These are phyloP conservation scores for Orycteropus afer DNA, from an alignment of 2,113 vertebrate genomes.

Conservation along the genomic window DNA sequence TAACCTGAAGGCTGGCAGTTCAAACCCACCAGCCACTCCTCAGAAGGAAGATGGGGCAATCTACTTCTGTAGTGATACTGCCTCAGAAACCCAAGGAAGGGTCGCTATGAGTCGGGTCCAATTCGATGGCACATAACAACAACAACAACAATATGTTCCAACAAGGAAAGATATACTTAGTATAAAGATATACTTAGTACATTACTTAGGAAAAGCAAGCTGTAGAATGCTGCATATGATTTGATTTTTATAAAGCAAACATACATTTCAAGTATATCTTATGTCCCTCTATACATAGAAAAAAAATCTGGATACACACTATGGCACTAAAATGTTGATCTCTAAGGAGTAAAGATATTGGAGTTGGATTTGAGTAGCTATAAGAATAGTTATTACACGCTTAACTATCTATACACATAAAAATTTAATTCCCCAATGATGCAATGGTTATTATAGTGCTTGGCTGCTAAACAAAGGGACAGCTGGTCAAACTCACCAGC, in stretches of 20 bases:
- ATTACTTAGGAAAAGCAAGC: constrained; percentile 25
- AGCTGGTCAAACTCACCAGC: no score
- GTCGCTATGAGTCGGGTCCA: no score
- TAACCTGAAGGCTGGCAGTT: no score
- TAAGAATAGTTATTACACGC: background rate
- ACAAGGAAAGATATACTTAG: background rate
- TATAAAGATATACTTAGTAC: background rate
- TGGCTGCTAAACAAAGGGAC: no score
- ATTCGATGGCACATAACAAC: background rate
- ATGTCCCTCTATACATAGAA: background rate
- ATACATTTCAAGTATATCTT: constrained; percentile 41
- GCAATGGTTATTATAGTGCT: no score
- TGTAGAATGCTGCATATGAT: background rate
- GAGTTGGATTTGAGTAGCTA: background rate
- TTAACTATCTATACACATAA: constrained; percentile 18
- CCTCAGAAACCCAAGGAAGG: no score
- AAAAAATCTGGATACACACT: background rate
- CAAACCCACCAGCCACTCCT: no score
- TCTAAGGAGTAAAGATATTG: constrained; percentile 2
- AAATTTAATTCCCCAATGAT: background rate
- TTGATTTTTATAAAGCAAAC: constrained; percentile 50
- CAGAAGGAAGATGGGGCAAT: no score
- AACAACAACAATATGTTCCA: no score
- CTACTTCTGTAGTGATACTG: no score
- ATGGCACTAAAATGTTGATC: background rate